Percentiles rank a stretch among this genome's conserved stretches.
Conservation (phyloP, 2,888 invertebrate species). For the Pilophorus perplexus region DNA sequence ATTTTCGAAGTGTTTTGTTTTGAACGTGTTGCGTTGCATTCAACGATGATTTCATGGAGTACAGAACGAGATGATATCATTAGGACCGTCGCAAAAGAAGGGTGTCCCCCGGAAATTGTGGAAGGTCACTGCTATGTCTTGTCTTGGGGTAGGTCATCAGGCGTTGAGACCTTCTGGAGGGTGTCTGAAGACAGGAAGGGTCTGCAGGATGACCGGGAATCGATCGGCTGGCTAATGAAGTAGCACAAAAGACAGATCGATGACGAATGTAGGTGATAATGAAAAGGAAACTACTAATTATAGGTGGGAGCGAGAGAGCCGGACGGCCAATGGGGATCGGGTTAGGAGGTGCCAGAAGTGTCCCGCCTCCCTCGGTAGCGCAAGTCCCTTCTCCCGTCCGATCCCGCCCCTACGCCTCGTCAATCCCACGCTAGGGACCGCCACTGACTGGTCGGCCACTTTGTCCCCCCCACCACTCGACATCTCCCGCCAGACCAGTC, state of each 20-base stretch:
- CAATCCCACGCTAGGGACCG: constrained; percentile 31
- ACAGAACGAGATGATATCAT: no score
- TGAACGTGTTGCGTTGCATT: no score
- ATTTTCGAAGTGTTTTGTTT: no score
- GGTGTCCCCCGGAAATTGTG: no score
- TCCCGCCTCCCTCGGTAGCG: constrained; percentile 37
- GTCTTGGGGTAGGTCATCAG: no score
- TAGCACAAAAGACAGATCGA: constrained; percentile 18
- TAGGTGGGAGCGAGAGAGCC: constrained; percentile 16
- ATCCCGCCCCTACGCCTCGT: constrained; percentile 17
- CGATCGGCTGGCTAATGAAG: constrained; percentile 14
- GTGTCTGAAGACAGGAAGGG: no score
- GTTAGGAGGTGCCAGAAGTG: constrained; percentile 30
- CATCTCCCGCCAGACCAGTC: constrained; percentile 6
- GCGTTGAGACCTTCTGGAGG: no score
- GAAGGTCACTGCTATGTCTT: no score
- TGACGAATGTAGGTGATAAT: constrained; percentile 37
- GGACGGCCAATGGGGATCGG: constrained; percentile 7
- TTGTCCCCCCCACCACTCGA: constrained; percentile 17
- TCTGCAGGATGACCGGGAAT: no score
- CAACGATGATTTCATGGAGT: no score
- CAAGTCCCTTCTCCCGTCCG: constrained; percentile 27
- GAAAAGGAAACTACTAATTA: constrained; percentile 40
- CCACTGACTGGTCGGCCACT: constrained; percentile 22
- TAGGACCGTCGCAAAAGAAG: no score